Evolutionary conservation across 2,797 vertebrate species (phyloP).

Genomic region (Distichodus sexfasciatus): DNA sequence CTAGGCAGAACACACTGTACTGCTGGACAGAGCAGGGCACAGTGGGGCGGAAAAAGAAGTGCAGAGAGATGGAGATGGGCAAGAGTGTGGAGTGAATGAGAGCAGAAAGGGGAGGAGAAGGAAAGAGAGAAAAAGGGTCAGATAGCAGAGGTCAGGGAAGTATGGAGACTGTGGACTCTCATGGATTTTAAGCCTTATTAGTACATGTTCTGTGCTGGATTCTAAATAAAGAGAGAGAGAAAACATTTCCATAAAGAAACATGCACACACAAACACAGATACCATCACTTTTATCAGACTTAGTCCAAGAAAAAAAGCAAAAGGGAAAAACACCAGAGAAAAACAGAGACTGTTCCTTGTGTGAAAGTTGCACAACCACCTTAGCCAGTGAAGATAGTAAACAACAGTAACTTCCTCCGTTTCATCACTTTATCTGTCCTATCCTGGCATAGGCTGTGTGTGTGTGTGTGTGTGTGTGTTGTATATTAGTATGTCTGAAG

Average conservation of each 20-base stretch:
- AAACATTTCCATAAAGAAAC: conserved; percentile 3
- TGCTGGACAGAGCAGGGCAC: neutral
- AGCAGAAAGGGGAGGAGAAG: neutral
- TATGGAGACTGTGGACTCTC: conserved; percentile 15
- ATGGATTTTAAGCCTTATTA: conserved; percentile 17
- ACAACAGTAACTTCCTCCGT: conserved; percentile 59
- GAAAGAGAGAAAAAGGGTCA: neutral
- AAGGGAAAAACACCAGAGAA: neutral
- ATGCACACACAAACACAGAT: neutral
- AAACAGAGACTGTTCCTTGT: conserved; percentile 36
- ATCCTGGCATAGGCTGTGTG: too few relatives aligned
- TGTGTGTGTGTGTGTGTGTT: too few relatives aligned
- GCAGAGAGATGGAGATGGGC: neutral
- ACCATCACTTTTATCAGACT: conserved; percentile 9
- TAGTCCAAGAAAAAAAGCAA: conserved; percentile 15
- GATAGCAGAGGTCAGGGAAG: conserved; percentile 20
- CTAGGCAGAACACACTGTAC: neutral
- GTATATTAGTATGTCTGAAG: too few relatives aligned
- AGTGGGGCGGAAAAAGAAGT: neutral
- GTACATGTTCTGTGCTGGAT: neutral
- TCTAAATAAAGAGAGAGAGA: neutral
- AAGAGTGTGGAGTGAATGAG: conserved; percentile 1
- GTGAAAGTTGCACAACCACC: conserved; percentile 53
- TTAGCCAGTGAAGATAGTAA: conserved; percentile 53
- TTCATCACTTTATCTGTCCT: conserved; percentile 38